Evolutionary conservation across 2,888 invertebrate genomes (phyloP), one percentile per base, ranked within the genome.

Genomic region (Tipula helvola): DNA sequence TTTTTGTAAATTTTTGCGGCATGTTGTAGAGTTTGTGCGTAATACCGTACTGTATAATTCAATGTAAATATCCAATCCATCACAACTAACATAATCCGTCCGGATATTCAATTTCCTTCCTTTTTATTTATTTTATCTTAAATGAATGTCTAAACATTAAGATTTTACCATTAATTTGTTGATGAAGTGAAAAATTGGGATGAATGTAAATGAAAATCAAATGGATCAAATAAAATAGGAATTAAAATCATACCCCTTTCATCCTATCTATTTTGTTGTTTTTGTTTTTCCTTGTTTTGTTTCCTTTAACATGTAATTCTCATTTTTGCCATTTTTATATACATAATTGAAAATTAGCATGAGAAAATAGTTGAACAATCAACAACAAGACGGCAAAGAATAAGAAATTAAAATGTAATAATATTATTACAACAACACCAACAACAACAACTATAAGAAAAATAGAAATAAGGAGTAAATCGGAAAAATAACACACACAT

Each of bases 131-230:
- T 71, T 57, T 71, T 71, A 28, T 71, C 71, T 71, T n/a, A 71
- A 28, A 71, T 28, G 28, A 71, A 18, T 71, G 28, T 12, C 10
- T 18, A 71, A 71, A 71, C 71, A 28, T 71, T 57, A 71, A 18
- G 71, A 71, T 71, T 71, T 71, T 71, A 18, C n/a, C 71, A 71
- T 71, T 71, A 71, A 71, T 71, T 71, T 71, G 71, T 71, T 71
- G 71, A 71, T 71, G 71, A 71, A 71, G 71, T 71, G 71, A 71
- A 71, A 71, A 71, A 71, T 71, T 71, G 71, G 71, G 71, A 71
- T 71, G 12, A 52, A 52, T 16, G 52, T 52, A 16, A 52, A 52
- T 52, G 71, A 71, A 71, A 71, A 71, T 71, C 71, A 71, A 71
- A 71, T 18, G 71, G 71, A 71, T 71, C 71, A 71, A 18, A 18